phyloP scores from a whole-genome alignment of 2,888 invertebrate genomes.

The Polymixis flavicincta region DNA sequence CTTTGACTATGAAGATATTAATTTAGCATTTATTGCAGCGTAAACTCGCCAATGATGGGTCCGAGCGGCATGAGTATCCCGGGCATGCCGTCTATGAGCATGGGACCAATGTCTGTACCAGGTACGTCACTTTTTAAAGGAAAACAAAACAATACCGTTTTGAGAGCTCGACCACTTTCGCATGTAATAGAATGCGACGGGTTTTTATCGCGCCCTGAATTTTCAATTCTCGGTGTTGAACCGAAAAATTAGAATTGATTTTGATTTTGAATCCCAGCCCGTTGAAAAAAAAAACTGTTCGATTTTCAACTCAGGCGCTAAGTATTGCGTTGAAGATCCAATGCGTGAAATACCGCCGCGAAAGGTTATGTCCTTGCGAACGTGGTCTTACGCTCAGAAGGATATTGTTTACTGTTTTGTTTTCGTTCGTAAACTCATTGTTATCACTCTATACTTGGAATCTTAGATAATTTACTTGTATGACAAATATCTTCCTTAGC shows the following conservation, averaged over 20 bases:
- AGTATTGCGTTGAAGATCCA: no score
- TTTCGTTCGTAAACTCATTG: not conserved
- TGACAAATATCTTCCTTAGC: not conserved
- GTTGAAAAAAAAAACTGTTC: no score
- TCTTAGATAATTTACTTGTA: not conserved
- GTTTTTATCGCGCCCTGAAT: no score
- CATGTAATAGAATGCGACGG: no score
- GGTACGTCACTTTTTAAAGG: constrained; percentile 70
- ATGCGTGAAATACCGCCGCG: no score
- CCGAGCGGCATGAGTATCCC: constrained; percentile 86
- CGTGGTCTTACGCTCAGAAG: no score
- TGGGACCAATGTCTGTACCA: constrained; percentile 89
- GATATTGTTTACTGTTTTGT: no score
- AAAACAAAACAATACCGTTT: not conserved
- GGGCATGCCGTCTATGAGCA: constrained; percentile 86
- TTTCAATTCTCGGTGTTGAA: no score
- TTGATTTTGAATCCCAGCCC: no score
- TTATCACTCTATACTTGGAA: not conserved
- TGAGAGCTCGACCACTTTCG: not conserved
- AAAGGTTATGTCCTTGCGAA: no score
- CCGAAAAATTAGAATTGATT: no score
- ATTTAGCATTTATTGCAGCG: constrained; percentile 70
- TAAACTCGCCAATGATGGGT: constrained; percentile 88
- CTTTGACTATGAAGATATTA: not conserved
- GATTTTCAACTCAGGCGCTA: no score